Base-by-base conservation (phyloP, 2,888 invertebrate species). In the Octonoba sinensis region DNA sequence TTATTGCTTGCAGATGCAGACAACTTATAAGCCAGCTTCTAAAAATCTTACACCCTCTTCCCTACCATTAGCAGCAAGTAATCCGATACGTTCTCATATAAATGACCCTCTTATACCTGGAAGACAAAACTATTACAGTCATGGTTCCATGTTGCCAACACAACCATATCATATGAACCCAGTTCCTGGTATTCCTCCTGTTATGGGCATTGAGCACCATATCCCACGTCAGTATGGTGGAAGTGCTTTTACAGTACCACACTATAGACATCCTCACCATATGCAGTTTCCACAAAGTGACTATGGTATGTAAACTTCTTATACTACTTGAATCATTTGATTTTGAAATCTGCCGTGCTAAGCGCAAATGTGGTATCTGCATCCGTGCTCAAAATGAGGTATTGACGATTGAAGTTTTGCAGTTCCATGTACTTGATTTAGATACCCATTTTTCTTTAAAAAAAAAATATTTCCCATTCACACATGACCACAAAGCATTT, bases 1-100 rank as follows among this genome's bases (percentile, higher is more conserved):
- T 51, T 84, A 84, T 54, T 78, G 84, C 57, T 56, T 85, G 1
- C 82, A 84, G 51, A 84, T 85, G 84, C 81, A 85, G 56, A 83
- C 85, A 27, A 83, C 85, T 15, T 84, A 82, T 56, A 82, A 84
- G 51, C 79, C 84, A 20, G 67, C 20, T 3, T 75, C 79, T 15
- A 74, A 60, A 47, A 57, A 57, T 44, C 15, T 71, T 1, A 18
- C 83, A 1, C 70, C 83, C 44, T 59, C 79, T 46, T n/a, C 70
- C 22, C n/a, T 69, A 27, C 20, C 47, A 27, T 18, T 57, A 16
- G 27, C 77, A 47, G 36, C 72, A n/a, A 36, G 56, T 46, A 65
- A 22, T 47, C 54, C 66, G 12, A 65, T 74, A 11, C 72, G 62
- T 51, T 65, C 72, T 36, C 78, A 70, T 66, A 46, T 78, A 20